Evolutionary conservation across 2,888 invertebrate genomes (phyloP), one percentile per base, ranked within the genome.

Genomic region (Spilosoma lubricipeda): DNA sequence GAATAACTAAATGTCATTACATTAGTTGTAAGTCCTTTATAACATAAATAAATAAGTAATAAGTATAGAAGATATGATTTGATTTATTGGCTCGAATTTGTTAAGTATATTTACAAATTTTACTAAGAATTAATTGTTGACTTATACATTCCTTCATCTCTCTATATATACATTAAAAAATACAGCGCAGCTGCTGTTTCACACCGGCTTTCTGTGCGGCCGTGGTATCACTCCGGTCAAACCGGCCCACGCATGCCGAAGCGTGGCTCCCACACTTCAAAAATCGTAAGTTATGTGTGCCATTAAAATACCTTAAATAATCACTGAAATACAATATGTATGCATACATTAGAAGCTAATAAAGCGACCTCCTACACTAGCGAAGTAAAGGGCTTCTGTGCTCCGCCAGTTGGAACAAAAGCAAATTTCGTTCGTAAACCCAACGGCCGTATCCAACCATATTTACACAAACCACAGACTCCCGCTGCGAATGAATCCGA

Each of bases 401-500:
- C 68, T 45, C 70, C 68, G 74, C 67, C 76, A 76, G 73, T 80
- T 67, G 74, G 70, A 65, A 77, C 82, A 81, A 77, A 83, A 80
- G 68, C 77, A 70, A 81, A 86, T 82, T 85, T 82, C 76, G 82
- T 78, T 85, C 76, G 83, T 83, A 73, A 83, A 83, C 81, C 81
- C 78, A 82, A 80, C 80, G 79, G 77, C 81, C 80, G 77, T 84
- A 83, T 82, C 76, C 73, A 70, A 75, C 79, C 79, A 86, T 79
- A 85, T 84, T 80, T 81, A 79, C 80, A 72, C 84, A 85, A 80
- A 84, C 82, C 82, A 87, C 88, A 87, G 85, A 89, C 86, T 87
- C 84, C 84, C 83, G 85, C 80, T 89, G 89, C 89, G 91, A 90
- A 89, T 91, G 91, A 92, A 93, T 94, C 88, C 86, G 87, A 93